Base-by-base conservation (phyloP, 2,113 vertebrate genomes). In the Plotosus lineatus region DNA sequence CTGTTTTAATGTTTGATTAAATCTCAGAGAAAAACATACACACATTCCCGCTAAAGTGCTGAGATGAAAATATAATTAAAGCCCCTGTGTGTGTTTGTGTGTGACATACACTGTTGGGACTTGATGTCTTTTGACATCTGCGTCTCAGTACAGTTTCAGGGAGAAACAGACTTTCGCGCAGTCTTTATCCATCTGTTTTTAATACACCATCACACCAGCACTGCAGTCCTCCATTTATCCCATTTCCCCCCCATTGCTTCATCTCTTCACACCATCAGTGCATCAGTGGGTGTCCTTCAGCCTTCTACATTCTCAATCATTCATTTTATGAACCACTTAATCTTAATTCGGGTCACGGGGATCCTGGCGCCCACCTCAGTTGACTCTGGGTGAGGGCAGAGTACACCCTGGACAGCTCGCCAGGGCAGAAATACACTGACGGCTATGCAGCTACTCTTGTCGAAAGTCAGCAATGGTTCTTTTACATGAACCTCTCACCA, bases 71-170 rank as follows among this genome's bases (percentile, higher is more conserved):
- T 71, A 14, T 71, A 48, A 71, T 71, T 48, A 46, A 6, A 48
- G 1, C 19, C 42, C 26, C 3, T 21, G 58, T 48, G 75, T 63
- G 75, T 48, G 15, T 46, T 42, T 50, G 55, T 55, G 46, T 38
- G 80, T 31, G 76, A 19, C 78, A 40, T 82, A 10, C 71, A 33
- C 28, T 26, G 51, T 1, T 83, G 82, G 23, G 79, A 89, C 83
- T 46, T 63, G 28, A n/a, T 3, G 48, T 90, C 90, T 90, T 86
- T 87, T 87, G 90, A 92, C 91, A 93, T 93, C 90, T 92, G 92
- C 87, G 90, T 87, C 89, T 86, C 74, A 85, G 63, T 84, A 85
- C 89, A 85, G 88, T 91, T 91, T 86, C 83, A 85, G 87, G 87
- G 83, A 86, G 82, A 85, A 58, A 60, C 42, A 82, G 82, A 86